Percentiles rank a stretch among this genome's conserved stretches.
phyloP scores from a whole-genome alignment of 2,113 vertebrate genomes.

The Stegostoma tigrinum region DNA sequence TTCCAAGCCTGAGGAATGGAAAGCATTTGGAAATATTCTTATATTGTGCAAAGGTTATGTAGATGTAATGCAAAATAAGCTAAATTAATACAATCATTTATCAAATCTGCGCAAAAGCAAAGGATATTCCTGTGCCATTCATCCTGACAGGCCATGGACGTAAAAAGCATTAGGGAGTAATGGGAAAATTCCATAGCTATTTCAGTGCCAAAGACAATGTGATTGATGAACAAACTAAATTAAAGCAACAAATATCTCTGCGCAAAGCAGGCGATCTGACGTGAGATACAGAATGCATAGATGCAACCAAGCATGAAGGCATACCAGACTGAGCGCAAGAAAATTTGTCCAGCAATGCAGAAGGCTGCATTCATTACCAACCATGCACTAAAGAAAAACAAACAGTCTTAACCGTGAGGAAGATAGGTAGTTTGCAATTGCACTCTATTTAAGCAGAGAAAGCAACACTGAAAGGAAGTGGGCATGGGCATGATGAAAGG shows the following conservation, averaged over 20 bases:
- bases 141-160: not conserved
- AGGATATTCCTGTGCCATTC: not conserved
- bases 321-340: not conserved
- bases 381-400: too few species aligned
- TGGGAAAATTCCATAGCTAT: not conserved
- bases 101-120: not conserved
- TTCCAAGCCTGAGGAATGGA: not conserved
- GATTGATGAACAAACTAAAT: constrained; percentile 25
- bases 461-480: not conserved
- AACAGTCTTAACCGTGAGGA: not conserved
- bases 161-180: not conserved
- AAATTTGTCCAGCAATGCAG: not conserved
- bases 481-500: not conserved
- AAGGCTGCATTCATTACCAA: not conserved
- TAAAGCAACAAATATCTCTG: constrained; percentile 19
- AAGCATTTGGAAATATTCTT: not conserved
- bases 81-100: not conserved
- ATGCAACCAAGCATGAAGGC: not conserved
- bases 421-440: not conserved
- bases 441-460: not conserved
- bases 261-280: not conserved
- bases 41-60: not conserved
- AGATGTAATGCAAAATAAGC: not conserved
- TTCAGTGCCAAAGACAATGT: not conserved
- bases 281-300: constrained; percentile 3